Conservation (phyloP, 1,140 invertebrate species). For the Euglossa dilemma region DNA sequence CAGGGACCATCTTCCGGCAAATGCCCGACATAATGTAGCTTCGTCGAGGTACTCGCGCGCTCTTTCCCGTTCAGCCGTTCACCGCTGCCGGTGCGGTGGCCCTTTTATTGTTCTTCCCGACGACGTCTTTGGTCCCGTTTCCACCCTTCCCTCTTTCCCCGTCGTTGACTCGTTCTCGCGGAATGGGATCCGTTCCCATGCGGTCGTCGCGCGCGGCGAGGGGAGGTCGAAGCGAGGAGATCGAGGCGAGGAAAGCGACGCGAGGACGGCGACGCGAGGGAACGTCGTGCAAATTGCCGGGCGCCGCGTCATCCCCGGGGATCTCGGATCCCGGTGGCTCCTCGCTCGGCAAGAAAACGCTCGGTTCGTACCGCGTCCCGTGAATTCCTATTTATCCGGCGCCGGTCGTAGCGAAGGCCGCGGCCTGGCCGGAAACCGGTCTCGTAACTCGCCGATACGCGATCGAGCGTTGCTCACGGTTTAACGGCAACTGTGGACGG, state of each 20-base stretch:
- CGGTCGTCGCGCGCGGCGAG: too few species aligned
- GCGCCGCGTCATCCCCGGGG: constrained; percentile 54
- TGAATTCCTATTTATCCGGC: constrained; percentile 63
- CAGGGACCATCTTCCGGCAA: constrained; percentile 65
- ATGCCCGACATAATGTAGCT: constrained; percentile 68
- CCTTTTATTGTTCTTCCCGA: constrained; percentile 34
- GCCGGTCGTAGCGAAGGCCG: neutral
- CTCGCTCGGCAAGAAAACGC: constrained; percentile 32
- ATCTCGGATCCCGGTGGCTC: constrained; percentile 5
- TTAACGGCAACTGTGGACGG: too few species aligned
- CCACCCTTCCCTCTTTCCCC: neutral
- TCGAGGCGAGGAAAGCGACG: neutral
- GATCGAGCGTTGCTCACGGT: neutral
- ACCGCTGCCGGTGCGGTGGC: neutral
- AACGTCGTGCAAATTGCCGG: constrained; percentile 60
- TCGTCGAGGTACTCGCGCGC: constrained; percentile 41
- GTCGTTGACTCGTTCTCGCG: constrained; percentile 12
- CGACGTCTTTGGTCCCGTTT: constrained; percentile 21
- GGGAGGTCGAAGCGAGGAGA: neutral
- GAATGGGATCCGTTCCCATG: constrained; percentile 5
- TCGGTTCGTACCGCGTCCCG: constrained; percentile 29
- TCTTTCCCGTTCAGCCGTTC: neutral
- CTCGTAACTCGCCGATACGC: constrained; percentile 54
- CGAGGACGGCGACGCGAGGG: neutral
- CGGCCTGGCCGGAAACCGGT: constrained; percentile 34